Conservation (phyloP, 2,113 vertebrate species). For the Myiagra hebetior region DNA sequence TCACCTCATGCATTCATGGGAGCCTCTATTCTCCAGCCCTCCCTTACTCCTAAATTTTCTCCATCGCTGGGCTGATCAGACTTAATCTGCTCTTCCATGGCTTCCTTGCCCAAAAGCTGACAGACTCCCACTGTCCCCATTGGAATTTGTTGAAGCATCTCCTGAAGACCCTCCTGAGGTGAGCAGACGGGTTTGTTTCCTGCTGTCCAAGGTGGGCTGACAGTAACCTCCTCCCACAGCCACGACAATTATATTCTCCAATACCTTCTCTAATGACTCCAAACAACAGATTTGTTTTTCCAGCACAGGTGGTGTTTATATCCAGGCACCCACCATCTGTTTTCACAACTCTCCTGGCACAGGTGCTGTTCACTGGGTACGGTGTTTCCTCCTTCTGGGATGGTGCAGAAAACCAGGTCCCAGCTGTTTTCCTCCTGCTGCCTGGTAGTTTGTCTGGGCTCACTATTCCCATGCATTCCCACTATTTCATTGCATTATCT, state of each 20-base stretch:
- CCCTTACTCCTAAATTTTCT: neutral
- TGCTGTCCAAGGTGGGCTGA: neutral
- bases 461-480: neutral
- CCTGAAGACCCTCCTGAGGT: neutral
- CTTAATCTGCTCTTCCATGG: neutral
- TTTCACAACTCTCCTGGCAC: neutral
- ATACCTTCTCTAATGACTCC: neutral
- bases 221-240: neutral
- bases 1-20: neutral
- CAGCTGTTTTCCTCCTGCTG: neutral
- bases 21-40: neutral
- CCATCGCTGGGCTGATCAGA: neutral
- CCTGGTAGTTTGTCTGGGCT: neutral
- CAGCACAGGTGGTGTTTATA: neutral
- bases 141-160: neutral
- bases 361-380: neutral
- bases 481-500: neutral
- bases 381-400: neutral
- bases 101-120: neutral
- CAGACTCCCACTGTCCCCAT: neutral
- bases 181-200: neutral
- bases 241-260: accelerated
- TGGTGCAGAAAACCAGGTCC: neutral
- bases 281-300: neutral
- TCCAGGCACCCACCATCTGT: neutral